Conservation (phyloP, 2,797 vertebrate species). For the Sebastes oblongus region DNA sequence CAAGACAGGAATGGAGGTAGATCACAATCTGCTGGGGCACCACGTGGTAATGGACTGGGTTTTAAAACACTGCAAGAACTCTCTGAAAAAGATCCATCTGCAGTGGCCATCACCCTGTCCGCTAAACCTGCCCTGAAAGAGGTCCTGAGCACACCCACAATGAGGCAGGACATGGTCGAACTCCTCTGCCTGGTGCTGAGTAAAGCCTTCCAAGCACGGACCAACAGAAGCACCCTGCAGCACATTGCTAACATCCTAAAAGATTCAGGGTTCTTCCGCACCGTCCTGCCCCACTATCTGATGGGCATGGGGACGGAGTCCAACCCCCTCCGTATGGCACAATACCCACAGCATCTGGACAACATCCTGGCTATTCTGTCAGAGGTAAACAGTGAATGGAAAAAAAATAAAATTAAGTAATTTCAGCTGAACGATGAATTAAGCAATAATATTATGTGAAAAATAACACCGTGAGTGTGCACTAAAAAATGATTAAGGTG, state of each 20-base stretch:
- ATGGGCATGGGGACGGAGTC: slow-evolving; percentile 83
- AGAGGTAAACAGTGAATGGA: slow-evolving; percentile 58
- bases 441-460: background rate
- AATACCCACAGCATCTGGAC: slow-evolving; percentile 85
- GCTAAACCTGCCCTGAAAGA: slow-evolving; percentile 74
- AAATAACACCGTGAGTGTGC: background rate
- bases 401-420: background rate
- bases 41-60: slow-evolving; percentile 74
- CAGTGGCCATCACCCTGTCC: slow-evolving; percentile 87
- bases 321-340: slow-evolving; percentile 64
- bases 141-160: slow-evolving; percentile 75
- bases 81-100: slow-evolving; percentile 84
- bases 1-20: slow-evolving; percentile 10
- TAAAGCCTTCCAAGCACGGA: slow-evolving; percentile 85
- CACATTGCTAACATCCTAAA: slow-evolving; percentile 86
- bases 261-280: slow-evolving; percentile 87
- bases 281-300: slow-evolving; percentile 85
- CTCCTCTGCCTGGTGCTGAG: slow-evolving; percentile 86
- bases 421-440: background rate
- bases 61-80: slow-evolving; percentile 85
- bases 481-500: background rate
- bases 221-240: slow-evolving; percentile 83
- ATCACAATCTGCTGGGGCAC: slow-evolving; percentile 28
- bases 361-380: slow-evolving; percentile 87
- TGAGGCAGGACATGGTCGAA: slow-evolving; percentile 83